Evolutionary conservation across 2,797 vertebrate genomes (phyloP).

Genomic region (Varecia variegata): DNA sequence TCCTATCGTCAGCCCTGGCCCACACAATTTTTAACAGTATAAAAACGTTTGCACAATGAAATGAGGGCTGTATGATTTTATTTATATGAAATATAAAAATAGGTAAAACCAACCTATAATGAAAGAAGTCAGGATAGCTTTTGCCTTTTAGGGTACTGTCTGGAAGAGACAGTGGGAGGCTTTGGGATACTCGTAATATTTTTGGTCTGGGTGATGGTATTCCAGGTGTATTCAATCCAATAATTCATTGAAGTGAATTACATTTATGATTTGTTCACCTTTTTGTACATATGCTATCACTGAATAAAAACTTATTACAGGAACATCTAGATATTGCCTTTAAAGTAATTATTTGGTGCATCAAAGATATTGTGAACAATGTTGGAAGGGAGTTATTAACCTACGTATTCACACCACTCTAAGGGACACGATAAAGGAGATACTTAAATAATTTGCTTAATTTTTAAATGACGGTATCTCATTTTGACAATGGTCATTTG

Average conservation of each 20-base stretch:
- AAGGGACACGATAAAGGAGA: neutral
- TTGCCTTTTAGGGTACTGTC: neutral
- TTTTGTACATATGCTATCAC: neutral
- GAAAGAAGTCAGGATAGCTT: neutral
- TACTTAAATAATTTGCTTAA: neutral
- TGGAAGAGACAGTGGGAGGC: neutral
- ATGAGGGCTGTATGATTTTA: neutral
- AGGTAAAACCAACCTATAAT: neutral
- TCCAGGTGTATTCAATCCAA: neutral
- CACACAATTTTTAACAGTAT: neutral
- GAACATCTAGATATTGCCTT: neutral
- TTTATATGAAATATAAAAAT: neutral
- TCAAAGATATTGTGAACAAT: neutral
- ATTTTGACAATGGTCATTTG: neutral
- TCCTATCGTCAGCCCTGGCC: too few species aligned
- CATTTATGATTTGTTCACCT: neutral
- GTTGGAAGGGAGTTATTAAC: neutral
- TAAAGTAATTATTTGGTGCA: neutral
- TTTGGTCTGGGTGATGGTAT: neutral
- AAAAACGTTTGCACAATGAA: neutral
- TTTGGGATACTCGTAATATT: neutral
- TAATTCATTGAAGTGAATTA: neutral
- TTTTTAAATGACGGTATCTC: neutral
- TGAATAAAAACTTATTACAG: neutral
- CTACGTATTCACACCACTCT: neutral